Conservation (phyloP, 2,797 vertebrate species). For the Muscicapa comitata region DNA sequence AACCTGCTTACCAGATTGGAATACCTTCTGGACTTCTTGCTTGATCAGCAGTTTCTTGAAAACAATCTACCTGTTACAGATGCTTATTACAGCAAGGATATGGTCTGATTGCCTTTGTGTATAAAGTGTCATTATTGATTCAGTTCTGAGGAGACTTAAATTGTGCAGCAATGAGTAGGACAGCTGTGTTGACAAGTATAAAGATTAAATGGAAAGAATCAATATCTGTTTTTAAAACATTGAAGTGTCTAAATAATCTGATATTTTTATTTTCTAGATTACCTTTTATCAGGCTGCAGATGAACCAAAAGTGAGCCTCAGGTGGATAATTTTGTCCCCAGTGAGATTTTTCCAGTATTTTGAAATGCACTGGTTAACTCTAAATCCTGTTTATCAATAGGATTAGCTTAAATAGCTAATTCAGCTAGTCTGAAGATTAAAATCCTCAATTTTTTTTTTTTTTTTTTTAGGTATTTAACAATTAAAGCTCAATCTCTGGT, state of each 20-base stretch:
- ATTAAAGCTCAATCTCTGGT: neutral
- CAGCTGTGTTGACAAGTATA: neutral
- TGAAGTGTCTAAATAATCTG: neutral
- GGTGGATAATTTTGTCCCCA: neutral
- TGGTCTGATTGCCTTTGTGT: neutral
- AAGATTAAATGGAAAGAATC: conserved; percentile 1
- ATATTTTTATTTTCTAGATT: neutral
- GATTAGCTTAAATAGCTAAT: neutral
- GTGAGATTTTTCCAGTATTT: neutral
- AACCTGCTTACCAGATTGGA: neutral
- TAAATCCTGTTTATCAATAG: neutral
- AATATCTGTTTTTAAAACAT: neutral
- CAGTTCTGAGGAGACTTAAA: neutral
- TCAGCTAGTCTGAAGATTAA: neutral
- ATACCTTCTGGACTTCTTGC: neutral
- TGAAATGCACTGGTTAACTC: neutral
- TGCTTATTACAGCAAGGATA: neutral
- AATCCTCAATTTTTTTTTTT: neutral
- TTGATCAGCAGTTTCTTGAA: neutral
- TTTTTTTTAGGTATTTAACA: neutral
- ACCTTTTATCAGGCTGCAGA: neutral
- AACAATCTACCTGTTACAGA: neutral
- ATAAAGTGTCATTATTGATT: neutral
- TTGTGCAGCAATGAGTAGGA: neutral
- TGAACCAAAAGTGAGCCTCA: neutral